Conservation (phyloP, 1,140 invertebrate genomes). For the Dryas iulia region DNA sequence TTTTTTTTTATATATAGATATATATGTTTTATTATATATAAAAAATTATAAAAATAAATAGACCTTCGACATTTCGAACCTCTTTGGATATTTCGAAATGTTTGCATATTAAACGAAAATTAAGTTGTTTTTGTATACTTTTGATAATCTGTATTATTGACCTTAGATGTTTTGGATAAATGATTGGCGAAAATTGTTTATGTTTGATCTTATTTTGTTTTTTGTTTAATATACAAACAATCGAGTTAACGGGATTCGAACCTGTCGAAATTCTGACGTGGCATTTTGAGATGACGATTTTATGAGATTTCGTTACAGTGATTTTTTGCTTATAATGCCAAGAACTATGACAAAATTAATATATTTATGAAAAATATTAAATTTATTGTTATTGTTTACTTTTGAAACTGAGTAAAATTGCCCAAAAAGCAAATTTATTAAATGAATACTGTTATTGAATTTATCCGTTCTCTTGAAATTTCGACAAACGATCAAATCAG, state of each 20-base stretch:
- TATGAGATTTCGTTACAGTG: background rate
- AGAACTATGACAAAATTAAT: background rate
- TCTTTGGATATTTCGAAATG: background rate
- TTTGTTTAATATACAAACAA: background rate
- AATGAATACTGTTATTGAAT: background rate
- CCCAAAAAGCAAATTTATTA: background rate
- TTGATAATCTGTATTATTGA: background rate
- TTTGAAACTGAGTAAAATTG: background rate
- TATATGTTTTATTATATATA: background rate
- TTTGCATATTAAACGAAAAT: background rate
- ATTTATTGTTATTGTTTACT: background rate
- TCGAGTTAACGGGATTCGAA: background rate
- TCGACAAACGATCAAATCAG: background rate
- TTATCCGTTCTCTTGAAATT: background rate
- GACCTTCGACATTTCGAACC: background rate
- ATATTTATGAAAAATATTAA: no score
- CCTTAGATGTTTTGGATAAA: background rate
- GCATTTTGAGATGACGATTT: background rate
- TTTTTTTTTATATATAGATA: no score
- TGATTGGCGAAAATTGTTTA: background rate
- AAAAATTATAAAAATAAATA: constrained; percentile 1
- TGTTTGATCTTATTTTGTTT: background rate
- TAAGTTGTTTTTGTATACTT: background rate
- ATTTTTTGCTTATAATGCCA: background rate
- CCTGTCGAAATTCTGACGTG: background rate